phyloP scores from a whole-genome alignment of 2,113 vertebrate genomes.

The Pelobates fuscus region DNA sequence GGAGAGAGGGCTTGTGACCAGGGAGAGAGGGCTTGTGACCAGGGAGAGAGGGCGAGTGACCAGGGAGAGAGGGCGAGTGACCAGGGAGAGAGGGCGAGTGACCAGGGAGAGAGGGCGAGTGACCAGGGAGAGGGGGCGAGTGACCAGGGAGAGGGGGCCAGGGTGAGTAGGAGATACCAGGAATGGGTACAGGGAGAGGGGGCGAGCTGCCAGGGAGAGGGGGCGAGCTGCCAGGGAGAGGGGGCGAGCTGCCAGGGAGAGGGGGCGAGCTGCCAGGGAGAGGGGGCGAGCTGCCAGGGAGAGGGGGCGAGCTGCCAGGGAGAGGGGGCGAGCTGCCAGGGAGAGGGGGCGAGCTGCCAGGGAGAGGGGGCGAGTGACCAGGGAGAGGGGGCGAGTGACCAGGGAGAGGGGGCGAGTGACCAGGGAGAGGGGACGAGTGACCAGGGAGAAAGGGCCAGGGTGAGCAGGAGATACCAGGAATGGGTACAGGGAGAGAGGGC shows the following conservation, averaged over 20 bases:
- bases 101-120: too few species aligned
- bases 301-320: not conserved
- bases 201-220: not conserved
- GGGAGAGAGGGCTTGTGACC: too few species aligned
- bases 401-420: too few species aligned
- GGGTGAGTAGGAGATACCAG: not conserved
- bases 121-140: not conserved
- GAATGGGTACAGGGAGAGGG: not conserved
- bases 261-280: not conserved
- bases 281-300: too few species aligned
- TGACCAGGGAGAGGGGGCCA: too few species aligned
- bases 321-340: not conserved
- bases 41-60: too few species aligned
- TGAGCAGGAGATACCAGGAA: too few species aligned
- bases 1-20: not conserved
- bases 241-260: not conserved
- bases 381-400: not conserved
- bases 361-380: accelerated
- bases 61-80: too few species aligned
- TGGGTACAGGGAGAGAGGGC: too few species aligned
- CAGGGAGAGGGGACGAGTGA: too few species aligned
- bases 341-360: accelerated
- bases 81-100: too few species aligned
- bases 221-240: not conserved
- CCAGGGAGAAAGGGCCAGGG: too few species aligned